Evolutionary conservation across 2,797 vertebrate species (phyloP).

Genomic region (Amphiprion clarkii): DNA sequence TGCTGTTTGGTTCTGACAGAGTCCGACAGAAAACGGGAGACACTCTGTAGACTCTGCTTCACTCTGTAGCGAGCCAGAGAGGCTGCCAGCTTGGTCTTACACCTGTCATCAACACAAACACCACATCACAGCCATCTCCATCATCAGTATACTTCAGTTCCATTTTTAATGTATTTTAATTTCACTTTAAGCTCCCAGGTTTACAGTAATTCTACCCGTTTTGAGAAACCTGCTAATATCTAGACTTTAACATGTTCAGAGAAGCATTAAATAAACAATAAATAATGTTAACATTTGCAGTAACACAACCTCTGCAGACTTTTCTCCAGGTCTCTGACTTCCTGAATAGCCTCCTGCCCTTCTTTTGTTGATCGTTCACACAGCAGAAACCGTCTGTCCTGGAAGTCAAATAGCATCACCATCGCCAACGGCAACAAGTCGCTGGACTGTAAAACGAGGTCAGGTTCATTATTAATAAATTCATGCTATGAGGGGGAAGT

Average conservation of each 20-base stretch:
- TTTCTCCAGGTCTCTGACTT: conserved; percentile 88
- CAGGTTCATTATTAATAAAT: not conserved
- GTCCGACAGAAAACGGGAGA: conserved; percentile 89
- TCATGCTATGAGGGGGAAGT: no score
- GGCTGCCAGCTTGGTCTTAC: conserved; percentile 91
- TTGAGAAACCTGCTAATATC: not conserved
- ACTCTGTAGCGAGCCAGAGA: conserved; percentile 92
- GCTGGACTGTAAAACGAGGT: conserved; percentile 81
- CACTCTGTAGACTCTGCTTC: conserved; percentile 87
- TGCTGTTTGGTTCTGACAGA: conserved; percentile 86
- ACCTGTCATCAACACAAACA: conserved; percentile 76
- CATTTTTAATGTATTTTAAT: not conserved
- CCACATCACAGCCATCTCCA: not conserved
- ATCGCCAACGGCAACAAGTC: conserved; percentile 90
- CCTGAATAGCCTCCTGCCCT: conserved; percentile 75
- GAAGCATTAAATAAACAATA: not conserved
- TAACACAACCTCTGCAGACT: conserved; percentile 86
- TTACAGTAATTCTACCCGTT: not conserved
- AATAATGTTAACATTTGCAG: no score
- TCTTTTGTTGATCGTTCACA: conserved; percentile 71
- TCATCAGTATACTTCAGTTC: not conserved
- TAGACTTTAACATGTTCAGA: not conserved
- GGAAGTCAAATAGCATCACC: conserved; percentile 95
- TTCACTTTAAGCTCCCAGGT: not conserved
- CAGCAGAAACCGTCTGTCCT: conserved; percentile 89